phyloP scores from a whole-genome alignment of 1,140 invertebrate genomes.

The Zophobas morio region DNA sequence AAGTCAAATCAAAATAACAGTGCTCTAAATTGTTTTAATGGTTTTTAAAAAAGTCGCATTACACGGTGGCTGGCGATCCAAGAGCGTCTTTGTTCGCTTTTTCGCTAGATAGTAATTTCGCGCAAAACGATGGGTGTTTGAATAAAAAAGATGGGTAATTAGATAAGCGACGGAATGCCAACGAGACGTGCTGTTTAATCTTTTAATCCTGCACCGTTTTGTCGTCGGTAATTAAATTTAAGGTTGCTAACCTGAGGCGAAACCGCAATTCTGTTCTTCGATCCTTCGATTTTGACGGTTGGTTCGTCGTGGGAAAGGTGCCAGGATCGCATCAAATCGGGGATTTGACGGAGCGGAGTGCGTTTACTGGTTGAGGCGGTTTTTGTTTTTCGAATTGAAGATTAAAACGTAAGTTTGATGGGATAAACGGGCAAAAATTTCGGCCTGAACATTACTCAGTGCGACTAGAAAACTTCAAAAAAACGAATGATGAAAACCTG shows the following conservation, averaged over 20 bases:
- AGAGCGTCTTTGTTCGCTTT: constrained; percentile 7
- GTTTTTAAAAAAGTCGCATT: constrained; percentile 26
- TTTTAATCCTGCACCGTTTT: constrained; percentile 27
- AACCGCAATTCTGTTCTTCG: constrained; percentile 28
- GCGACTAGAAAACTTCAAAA: too few species aligned
- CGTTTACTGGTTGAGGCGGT: too few species aligned
- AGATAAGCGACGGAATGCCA: constrained; percentile 6
- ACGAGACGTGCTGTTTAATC: constrained; percentile 7
- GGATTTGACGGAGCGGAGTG: constrained; percentile 3
- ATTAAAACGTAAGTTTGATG: too few species aligned
- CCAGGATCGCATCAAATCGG: constrained; percentile 29
- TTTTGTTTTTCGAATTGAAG: too few species aligned
- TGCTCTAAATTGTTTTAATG: constrained; percentile 34
- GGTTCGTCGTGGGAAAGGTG: constrained; percentile 18
- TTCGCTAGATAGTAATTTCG: not conserved
- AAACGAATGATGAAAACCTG: too few species aligned
- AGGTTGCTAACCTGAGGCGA: constrained; percentile 22
- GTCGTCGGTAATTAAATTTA: constrained; percentile 18
- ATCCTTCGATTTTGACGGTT: constrained; percentile 33
- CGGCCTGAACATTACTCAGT: too few species aligned
- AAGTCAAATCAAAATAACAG: constrained; percentile 33
- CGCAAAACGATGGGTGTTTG: not conserved
- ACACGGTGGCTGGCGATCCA: constrained; percentile 11
- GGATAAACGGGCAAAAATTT: too few species aligned
- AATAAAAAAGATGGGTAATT: constrained; percentile 14